phyloP scores from a whole-genome alignment of 2,113 vertebrate genomes.

The Jaculus jaculus region DNA sequence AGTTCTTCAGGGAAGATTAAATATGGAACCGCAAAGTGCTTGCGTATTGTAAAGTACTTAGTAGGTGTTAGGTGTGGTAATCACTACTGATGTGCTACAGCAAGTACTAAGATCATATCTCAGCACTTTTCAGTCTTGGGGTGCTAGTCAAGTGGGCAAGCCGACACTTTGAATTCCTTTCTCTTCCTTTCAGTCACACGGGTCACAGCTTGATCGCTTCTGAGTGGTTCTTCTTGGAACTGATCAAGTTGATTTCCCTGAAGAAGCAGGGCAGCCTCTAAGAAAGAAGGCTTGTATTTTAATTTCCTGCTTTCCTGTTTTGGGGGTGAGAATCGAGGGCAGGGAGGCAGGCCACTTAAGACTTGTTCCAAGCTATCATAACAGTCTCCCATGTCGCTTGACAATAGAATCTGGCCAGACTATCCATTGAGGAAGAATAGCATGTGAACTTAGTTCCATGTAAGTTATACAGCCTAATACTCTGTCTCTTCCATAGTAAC shows the following conservation, averaged over 20 bases:
- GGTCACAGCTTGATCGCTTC: slow-evolving; percentile 2
- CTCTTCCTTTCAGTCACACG: slow-evolving; percentile 2
- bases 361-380: slow-evolving; percentile 16
- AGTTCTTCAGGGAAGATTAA: background rate
- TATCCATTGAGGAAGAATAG: background rate
- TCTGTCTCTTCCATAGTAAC: background rate
- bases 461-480: background rate
- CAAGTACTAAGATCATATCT: background rate
- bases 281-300: slow-evolving; percentile 51
- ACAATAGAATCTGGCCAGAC: background rate
- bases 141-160: background rate
- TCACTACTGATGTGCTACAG: slow-evolving; percentile 9
- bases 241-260: slow-evolving; percentile 38
- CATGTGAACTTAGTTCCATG: background rate
- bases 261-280: slow-evolving; percentile 26
- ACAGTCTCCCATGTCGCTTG: background rate
- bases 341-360: slow-evolving; percentile 43
- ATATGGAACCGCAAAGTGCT: background rate
- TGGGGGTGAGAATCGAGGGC: slow-evolving; percentile 17
- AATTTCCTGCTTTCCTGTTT: slow-evolving; percentile 58
- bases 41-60: background rate
- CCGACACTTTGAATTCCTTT: background rate
- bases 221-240: background rate
- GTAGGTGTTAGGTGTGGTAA: background rate
- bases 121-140: background rate